Evolutionary conservation across 2,797 vertebrate genomes (phyloP).

Genomic region (Acanthornis magna): DNA sequence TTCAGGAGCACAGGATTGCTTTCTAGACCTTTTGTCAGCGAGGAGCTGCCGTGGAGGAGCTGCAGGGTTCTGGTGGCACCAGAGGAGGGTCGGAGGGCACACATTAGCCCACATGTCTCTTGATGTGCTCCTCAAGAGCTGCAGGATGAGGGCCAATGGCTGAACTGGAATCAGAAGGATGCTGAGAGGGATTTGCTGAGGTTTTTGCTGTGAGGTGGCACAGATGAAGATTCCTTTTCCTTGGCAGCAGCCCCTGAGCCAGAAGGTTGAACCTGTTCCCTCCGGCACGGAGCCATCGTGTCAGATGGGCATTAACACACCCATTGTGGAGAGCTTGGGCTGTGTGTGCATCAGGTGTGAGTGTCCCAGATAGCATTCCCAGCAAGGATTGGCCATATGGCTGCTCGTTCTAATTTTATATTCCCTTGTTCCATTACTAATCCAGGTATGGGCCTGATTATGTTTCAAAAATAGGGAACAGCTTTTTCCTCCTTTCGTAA

Average conservation of each 20-base stretch:
- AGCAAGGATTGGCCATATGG: constrained; percentile 39
- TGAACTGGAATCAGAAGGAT: constrained; percentile 34
- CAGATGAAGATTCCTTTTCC: neutral
- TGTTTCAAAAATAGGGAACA: constrained; percentile 7
- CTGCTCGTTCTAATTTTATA: constrained; percentile 49
- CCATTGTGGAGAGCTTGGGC: neutral
- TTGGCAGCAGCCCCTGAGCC: constrained; percentile 4
- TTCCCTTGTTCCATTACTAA: constrained; percentile 3
- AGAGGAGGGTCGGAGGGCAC: neutral
- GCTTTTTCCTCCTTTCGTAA: neutral
- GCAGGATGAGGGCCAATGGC: neutral
- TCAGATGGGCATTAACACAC: constrained; percentile 46
- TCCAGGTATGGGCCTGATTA: neutral
- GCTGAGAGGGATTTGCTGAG: neutral
- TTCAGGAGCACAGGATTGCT: neutral
- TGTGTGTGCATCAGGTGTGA: constrained; percentile 6
- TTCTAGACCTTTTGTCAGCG: neutral
- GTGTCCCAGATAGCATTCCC: constrained; percentile 46
- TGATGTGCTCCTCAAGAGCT: neutral
- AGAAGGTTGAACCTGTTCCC: constrained; percentile 51
- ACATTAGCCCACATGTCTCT: accelerated
- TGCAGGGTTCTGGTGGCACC: neutral
- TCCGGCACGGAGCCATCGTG: constrained; percentile 17
- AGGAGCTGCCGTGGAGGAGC: neutral
- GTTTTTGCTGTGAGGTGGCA: neutral